Evolutionary conservation across 2,113 vertebrate genomes (phyloP), one percentile per base, ranked within the genome.

Genomic region (Halichoerus grypus): DNA sequence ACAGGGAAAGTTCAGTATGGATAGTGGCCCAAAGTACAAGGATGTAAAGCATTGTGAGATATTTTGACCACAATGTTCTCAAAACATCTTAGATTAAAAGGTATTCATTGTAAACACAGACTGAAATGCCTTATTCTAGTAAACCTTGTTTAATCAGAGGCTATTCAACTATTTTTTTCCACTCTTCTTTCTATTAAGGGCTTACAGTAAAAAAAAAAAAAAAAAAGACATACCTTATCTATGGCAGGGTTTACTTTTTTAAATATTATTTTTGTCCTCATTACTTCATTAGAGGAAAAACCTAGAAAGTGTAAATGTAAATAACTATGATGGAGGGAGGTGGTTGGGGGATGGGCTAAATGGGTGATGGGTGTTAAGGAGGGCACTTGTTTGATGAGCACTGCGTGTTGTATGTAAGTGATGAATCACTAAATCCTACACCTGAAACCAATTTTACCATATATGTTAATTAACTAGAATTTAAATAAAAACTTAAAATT

Each of bases 271-370:
- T 89, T 81, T 80, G 36, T 46, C 24, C 74, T 71, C 71, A 81
- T 55, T 84, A 67, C 26, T 76, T 82, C 74, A 76, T 53, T 83
- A 94, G 26, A 72, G 26, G 69, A 91, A 93, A 87, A 16, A 83
- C 6, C 28, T 82, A 81, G 39, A 81, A 80, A 86, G 31, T 57
- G 14, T 42, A 87, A 51, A 94, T 39, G 5, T 74, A 15, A 69
- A n/a, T 69, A 69, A 69, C 33, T 69, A 67, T 67, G 33, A 69
- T 18, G 33, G 33, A 67, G 31, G 65, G 65, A 67, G 15, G 14
- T 67, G 14, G 16, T 65, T 65, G 65, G 16, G 65, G 31, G 65
- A n/a, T n/a, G 65, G 31, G 31, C 31, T 67, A 67, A 67, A 67
- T 67, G 22, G 22, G 18, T 59, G 8, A 19, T 59, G 31, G 7